Conservation (phyloP, 2,888 invertebrate species). For the Parnassius mnemosyne region DNA sequence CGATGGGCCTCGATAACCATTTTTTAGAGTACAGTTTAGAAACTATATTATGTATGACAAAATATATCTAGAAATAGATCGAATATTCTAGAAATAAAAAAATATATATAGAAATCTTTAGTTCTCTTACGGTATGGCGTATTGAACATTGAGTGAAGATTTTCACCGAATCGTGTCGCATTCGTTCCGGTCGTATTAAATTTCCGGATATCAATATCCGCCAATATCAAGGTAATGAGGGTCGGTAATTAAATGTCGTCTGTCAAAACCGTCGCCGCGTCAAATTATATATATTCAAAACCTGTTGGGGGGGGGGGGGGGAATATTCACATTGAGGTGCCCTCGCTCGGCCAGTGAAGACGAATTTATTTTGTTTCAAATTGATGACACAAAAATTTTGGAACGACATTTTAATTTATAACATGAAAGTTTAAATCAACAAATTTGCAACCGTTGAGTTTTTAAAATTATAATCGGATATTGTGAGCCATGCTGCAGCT, state of each 20-base stretch:
- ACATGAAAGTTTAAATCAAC: not conserved
- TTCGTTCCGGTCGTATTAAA: slow-evolving; percentile 39
- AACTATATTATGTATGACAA: too few species aligned
- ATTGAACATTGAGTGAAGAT: not conserved
- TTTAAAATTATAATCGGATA: too few species aligned
- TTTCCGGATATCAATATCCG: slow-evolving; percentile 60
- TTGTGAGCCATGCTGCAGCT: too few species aligned
- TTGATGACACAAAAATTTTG: slow-evolving; percentile 19
- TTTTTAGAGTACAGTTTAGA: too few species aligned
- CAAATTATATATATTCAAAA: slow-evolving; percentile 71
- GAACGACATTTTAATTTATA: slow-evolving; percentile 12
- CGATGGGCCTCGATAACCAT: too few species aligned
- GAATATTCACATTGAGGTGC: slow-evolving; percentile 47
- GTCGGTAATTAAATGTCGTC: slow-evolving; percentile 77
- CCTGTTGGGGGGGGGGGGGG: slow-evolving; percentile 55
- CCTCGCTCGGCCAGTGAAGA: slow-evolving; percentile 35
- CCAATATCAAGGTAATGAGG: slow-evolving; percentile 76
- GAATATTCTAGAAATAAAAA: too few species aligned
- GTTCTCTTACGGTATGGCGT: not conserved
- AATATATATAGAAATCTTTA: too few species aligned
- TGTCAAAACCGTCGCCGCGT: slow-evolving; percentile 72
- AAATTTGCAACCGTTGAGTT: too few species aligned
- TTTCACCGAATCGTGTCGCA: slow-evolving; percentile 32
- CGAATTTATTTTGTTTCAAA: slow-evolving; percentile 49
- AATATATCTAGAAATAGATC: too few species aligned